Conservation (phyloP, 2,797 vertebrate species). For the Chromobotia macracanthus region DNA sequence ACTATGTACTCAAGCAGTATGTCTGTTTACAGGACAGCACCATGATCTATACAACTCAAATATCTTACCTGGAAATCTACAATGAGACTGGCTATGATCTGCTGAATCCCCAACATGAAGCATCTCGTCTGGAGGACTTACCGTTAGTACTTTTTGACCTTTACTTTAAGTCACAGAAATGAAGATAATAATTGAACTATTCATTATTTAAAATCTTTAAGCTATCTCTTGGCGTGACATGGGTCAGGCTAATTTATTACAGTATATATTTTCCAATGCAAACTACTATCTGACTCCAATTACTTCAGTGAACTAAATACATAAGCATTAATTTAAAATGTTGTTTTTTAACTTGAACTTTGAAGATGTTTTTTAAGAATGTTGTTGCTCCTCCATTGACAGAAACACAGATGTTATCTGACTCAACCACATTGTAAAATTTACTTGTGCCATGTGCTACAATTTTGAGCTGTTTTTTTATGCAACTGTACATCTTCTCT, state of each 20-base stretch:
- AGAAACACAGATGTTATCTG: no score
- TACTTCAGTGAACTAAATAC: background rate
- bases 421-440: no score
- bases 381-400: background rate
- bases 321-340: constrained; percentile 38
- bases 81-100: constrained; percentile 96
- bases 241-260: background rate
- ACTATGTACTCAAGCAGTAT: background rate
- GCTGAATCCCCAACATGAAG: constrained; percentile 87
- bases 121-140: constrained; percentile 89
- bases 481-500: no score
- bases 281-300: background rate
- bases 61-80: constrained; percentile 99
- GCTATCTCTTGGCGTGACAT: constrained; percentile 56
- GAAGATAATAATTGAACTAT: constrained; percentile 40
- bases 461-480: constrained; percentile 1
- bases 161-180: background rate
- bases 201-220: constrained; percentile 37
- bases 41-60: constrained; percentile 86
- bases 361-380: background rate
- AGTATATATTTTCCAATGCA: background rate
- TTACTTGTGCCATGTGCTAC: no score
- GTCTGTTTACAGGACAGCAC: constrained; percentile 81
- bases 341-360: background rate
- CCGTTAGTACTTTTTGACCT: constrained; percentile 83